phyloP scores from a whole-genome alignment of 2,797 vertebrate genomes.

The Hafferia zeledoni region DNA sequence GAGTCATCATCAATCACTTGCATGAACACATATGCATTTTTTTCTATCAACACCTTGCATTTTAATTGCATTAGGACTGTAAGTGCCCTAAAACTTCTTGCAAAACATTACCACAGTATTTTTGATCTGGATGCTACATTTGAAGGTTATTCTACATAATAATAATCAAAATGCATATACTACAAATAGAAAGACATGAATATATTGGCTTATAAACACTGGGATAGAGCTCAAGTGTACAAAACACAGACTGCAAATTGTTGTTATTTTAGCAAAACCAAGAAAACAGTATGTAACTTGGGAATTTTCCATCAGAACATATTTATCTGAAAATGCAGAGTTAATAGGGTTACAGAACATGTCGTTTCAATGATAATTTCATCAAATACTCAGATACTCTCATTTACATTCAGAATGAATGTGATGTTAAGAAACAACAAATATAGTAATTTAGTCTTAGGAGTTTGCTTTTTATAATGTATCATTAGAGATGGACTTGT shows the following conservation, averaged over 20 bases:
- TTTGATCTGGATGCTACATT: neutral
- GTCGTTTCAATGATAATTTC: slow-evolving; percentile 33
- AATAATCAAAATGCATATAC: neutral
- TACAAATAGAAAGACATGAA: neutral
- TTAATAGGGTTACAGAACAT: slow-evolving; percentile 53
- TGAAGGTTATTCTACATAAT: neutral
- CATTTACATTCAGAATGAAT: slow-evolving; percentile 43
- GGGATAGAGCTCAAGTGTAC: neutral
- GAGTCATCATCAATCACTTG: neutral
- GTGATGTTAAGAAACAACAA: neutral
- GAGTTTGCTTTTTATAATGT: neutral
- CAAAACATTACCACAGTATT: neutral
- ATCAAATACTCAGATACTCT: slow-evolving; percentile 28
- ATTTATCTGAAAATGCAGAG: slow-evolving; percentile 28
- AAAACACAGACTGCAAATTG: neutral
- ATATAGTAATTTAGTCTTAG: neutral
- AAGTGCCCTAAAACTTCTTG: neutral
- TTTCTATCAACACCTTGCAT: neutral
- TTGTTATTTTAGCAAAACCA: neutral
- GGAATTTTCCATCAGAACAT: slow-evolving; percentile 17
- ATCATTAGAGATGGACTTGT: neutral
- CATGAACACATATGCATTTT: neutral
- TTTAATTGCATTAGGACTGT: neutral
- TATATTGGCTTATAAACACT: fast-evolving
- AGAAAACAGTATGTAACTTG: neutral